A percentile compares a stretch with the other conserved stretches of the same genome.
These are phyloP conservation scores for Branchipolynoe longqiensis DNA, from an alignment of 2,888 invertebrate species.

Conservation along the genomic window DNA sequence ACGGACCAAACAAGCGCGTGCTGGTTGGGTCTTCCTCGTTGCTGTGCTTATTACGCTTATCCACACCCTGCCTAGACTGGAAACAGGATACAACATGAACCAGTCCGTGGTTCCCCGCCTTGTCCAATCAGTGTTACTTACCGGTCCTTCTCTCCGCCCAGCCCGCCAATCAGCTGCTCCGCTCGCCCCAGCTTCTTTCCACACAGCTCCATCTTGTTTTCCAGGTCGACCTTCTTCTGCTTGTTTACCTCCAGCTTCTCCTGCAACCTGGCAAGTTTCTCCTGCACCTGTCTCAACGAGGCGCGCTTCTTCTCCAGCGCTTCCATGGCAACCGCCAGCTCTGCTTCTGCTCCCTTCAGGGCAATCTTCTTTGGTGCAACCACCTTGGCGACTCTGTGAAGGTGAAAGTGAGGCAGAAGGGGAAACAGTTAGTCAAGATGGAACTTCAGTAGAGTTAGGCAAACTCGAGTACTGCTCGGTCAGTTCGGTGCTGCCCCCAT, in stretches of 20 bases:
- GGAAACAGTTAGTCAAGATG: too few species aligned
- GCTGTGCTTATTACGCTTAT: too few species aligned
- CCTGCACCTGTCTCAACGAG: conserved; percentile 82
- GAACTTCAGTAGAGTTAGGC: too few species aligned
- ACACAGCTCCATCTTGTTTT: conserved; percentile 82
- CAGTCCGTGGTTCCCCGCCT: neutral
- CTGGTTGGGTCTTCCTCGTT: too few species aligned
- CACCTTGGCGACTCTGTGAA: conserved; percentile 81
- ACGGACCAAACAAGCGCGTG: too few species aligned
- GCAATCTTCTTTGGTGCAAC: conserved; percentile 83
- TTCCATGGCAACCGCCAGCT: conserved; percentile 80
- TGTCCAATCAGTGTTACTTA: conserved; percentile 59
- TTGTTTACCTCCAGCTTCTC: conserved; percentile 81
- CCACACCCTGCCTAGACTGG: too few species aligned
- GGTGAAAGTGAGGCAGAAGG: too few species aligned
- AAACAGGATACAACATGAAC: too few species aligned
- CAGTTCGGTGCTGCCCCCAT: too few species aligned
- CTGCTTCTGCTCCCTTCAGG: conserved; percentile 80
- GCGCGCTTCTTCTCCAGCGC: conserved; percentile 81
- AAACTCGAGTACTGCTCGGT: too few species aligned
- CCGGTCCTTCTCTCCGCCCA: conserved; percentile 82
- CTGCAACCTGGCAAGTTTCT: conserved; percentile 81
- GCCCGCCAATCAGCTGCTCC: conserved; percentile 82
- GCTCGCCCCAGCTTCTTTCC: conserved; percentile 82
- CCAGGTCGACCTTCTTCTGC: conserved; percentile 81